These are phyloP conservation scores for Notarius quadriscutis DNA, from an alignment of 2,113 vertebrate genomes.

Conservation along the genomic window DNA sequence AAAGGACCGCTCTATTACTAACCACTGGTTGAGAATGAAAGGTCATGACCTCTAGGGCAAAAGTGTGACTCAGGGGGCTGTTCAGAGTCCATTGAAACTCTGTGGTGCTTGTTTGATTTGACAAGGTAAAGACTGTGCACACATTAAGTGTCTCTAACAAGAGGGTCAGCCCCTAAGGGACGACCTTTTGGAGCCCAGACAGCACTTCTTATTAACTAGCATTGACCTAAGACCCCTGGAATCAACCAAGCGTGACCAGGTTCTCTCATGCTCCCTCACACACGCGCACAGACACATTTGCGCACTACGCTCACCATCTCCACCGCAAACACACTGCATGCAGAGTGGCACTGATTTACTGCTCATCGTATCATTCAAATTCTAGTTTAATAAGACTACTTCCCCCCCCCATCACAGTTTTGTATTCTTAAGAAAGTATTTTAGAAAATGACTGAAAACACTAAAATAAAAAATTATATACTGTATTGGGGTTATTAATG, in stretches of 20 bases:
- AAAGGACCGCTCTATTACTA: conserved; percentile 89
- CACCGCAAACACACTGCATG: not conserved
- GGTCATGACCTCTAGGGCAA: conserved; percentile 85
- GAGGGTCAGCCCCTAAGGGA: conserved; percentile 81
- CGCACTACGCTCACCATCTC: not conserved
- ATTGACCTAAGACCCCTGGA: conserved; percentile 69
- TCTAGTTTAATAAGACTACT: not conserved
- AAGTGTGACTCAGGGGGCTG: conserved; percentile 83
- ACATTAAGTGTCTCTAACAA: conserved; percentile 91
- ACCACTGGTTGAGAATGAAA: conserved; percentile 84
- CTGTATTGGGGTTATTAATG: not conserved
- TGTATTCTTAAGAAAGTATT: not conserved
- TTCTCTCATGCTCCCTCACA: conserved; percentile 42
- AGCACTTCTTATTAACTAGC: conserved; percentile 71
- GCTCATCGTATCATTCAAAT: no score
- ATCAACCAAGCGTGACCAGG: conserved; percentile 62
- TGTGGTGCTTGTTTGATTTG: conserved; percentile 85
- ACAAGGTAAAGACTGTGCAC: conserved; percentile 91
- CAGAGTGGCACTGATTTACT: not conserved
- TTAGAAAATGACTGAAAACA: not conserved
- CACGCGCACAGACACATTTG: not conserved
- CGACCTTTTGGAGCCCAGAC: conserved; percentile 67
- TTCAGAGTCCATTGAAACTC: conserved; percentile 76
- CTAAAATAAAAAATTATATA: not conserved
- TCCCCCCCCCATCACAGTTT: not conserved